Percentiles rank a stretch among this genome's conserved stretches.
These are phyloP conservation scores for Erythrocebus patas DNA, from an alignment of 2,113 vertebrate species.

Conservation along the genomic window DNA sequence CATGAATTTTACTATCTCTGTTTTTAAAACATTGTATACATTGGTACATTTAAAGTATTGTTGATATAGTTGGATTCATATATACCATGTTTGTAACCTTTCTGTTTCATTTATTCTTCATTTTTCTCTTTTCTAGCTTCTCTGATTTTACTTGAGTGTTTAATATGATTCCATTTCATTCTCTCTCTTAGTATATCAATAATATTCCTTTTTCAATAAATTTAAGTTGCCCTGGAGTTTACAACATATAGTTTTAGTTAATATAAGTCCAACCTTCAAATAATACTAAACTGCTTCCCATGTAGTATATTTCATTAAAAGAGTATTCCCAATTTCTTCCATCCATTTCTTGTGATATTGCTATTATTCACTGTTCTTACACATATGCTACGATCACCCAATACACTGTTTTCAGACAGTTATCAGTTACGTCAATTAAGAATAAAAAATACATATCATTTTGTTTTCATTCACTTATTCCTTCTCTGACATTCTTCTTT, in stretches of 20 bases:
- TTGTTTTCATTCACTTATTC: neutral
- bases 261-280: neutral
- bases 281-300: neutral
- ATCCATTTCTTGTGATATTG: neutral
- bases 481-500: neutral
- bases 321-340: neutral
- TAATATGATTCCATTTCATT: neutral
- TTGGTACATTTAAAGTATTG: slow-evolving; percentile 16
- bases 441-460: neutral
- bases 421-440: neutral
- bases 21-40: neutral
- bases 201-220: neutral
- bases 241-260: neutral
- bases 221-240: neutral
- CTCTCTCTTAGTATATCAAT: neutral
- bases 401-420: neutral
- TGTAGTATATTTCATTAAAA: neutral
- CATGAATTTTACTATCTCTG: neutral
- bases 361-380: neutral
- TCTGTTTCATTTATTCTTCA: neutral
- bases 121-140: neutral
- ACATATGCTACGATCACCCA: neutral
- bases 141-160: neutral
- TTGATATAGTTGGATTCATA: neutral
- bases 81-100: neutral